A percentile compares a stretch with the other conserved stretches of the same genome.
These are phyloP conservation scores for Crepidodera aurea DNA, from an alignment of 2,888 invertebrate genomes.

Conservation along the genomic window DNA sequence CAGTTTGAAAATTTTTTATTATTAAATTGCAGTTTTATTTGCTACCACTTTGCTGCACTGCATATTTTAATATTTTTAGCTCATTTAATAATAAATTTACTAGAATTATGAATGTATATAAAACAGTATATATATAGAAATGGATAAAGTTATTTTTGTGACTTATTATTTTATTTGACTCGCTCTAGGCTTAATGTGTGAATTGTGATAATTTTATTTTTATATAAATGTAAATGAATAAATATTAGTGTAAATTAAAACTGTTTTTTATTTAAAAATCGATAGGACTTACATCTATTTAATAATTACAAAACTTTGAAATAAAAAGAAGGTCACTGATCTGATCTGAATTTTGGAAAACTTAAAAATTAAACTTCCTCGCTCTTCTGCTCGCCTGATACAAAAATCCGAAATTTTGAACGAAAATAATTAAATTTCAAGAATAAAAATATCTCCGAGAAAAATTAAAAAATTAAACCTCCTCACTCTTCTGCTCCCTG, in stretches of 20 bases:
- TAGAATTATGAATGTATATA: constrained; percentile 3
- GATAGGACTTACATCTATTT: too few relatives aligned
- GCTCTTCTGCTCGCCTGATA: too few relatives aligned
- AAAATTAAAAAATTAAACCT: too few relatives aligned
- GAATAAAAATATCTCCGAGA: too few relatives aligned
- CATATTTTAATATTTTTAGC: neutral
- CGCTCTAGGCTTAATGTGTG: constrained; percentile 8
- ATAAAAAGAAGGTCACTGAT: too few relatives aligned
- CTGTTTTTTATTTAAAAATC: neutral
- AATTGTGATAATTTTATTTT: constrained; percentile 15
- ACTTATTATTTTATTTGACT: constrained; percentile 7
- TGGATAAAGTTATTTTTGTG: neutral
- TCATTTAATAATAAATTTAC: neutral
- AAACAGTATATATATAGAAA: neutral
- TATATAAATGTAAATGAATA: neutral
- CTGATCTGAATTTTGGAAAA: too few relatives aligned
- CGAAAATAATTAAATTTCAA: too few relatives aligned
- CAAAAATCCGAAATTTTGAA: too few relatives aligned
- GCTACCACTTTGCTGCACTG: neutral
- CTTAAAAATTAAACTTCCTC: too few relatives aligned
- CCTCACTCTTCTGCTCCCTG: too few relatives aligned
- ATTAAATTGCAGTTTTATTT: neutral
- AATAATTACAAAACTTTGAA: too few relatives aligned
- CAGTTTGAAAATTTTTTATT: neutral
- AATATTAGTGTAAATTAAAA: neutral